Conservation (phyloP, 1,140 invertebrate species). For the Bombus turneri region DNA sequence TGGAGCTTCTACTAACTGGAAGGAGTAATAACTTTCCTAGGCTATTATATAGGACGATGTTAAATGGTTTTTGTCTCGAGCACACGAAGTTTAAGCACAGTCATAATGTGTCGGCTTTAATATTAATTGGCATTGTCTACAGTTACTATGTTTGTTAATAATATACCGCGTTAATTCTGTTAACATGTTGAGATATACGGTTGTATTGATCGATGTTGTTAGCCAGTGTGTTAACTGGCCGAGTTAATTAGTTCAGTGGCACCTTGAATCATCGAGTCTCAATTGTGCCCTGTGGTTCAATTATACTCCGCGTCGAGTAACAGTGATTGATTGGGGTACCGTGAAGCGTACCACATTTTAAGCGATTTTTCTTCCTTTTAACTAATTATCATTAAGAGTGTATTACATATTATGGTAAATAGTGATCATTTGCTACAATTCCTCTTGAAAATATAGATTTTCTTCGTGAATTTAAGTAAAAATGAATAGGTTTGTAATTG, state of each 20-base stretch:
- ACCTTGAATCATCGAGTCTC: slow-evolving; percentile 37
- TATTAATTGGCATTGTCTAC: not conserved
- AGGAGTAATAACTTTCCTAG: not conserved
- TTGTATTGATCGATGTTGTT: slow-evolving; percentile 30
- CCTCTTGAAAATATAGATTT: not conserved
- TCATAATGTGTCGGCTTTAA: not conserved
- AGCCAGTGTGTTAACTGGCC: slow-evolving; percentile 32
- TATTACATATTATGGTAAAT: not conserved
- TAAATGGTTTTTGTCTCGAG: not conserved
- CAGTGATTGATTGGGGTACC: not conserved
- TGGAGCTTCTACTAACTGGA: not conserved
- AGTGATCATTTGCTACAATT: not conserved
- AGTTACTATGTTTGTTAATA: slow-evolving; percentile 10
- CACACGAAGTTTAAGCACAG: not conserved
- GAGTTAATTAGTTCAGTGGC: slow-evolving; percentile 39
- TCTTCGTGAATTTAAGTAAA: not conserved
- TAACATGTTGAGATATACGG: slow-evolving; percentile 5
- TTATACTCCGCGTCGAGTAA: not conserved
- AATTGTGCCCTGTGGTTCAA: slow-evolving; percentile 29
- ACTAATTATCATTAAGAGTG: not conserved
- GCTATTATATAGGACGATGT: not conserved
- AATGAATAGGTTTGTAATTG: too few species aligned
- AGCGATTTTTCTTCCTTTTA: not conserved
- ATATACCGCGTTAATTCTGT: slow-evolving; percentile 25
- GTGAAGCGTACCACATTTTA: not conserved